Percentiles rank a stretch among this genome's conserved stretches.
Evolutionary conservation across 2,797 vertebrate species (phyloP).

Genomic region (Enteromius mattozi): DNA sequence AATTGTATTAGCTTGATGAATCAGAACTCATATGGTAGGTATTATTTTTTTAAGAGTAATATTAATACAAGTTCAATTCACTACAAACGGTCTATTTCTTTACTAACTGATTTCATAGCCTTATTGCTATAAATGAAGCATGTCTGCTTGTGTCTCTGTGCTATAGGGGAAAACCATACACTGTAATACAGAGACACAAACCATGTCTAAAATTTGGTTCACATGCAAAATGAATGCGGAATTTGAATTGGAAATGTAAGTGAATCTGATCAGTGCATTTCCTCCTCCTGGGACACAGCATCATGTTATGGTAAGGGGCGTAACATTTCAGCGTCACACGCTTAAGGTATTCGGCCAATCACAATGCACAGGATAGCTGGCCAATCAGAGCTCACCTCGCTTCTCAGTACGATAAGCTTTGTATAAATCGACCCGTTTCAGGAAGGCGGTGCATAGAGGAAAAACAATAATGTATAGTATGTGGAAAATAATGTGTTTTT

Average conservation of each 20-base stretch:
- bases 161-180: background rate
- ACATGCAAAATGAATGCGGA: constrained; percentile 8
- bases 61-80: background rate
- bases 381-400: too few species aligned
- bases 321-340: too few species aligned
- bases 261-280: background rate
- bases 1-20: background rate
- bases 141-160: background rate
- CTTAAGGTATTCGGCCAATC: too few species aligned
- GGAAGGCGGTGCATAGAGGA: too few species aligned
- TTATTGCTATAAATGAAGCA: background rate
- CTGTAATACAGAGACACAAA: background rate
- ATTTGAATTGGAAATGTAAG: constrained; percentile 27
- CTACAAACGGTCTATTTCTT: background rate
- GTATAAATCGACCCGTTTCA: too few species aligned
- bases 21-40: background rate
- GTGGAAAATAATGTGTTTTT: too few species aligned
- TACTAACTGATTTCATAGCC: background rate
- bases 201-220: background rate
- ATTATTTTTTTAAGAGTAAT: background rate
- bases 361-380: too few species aligned
- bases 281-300: too few species aligned
- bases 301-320: too few species aligned
- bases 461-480: too few species aligned
- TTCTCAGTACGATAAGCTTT: too few species aligned